A percentile compares a stretch with the other conserved stretches of the same genome.
Conservation (phyloP, 1,140 invertebrate species). For the Neodiprion fabricii region DNA sequence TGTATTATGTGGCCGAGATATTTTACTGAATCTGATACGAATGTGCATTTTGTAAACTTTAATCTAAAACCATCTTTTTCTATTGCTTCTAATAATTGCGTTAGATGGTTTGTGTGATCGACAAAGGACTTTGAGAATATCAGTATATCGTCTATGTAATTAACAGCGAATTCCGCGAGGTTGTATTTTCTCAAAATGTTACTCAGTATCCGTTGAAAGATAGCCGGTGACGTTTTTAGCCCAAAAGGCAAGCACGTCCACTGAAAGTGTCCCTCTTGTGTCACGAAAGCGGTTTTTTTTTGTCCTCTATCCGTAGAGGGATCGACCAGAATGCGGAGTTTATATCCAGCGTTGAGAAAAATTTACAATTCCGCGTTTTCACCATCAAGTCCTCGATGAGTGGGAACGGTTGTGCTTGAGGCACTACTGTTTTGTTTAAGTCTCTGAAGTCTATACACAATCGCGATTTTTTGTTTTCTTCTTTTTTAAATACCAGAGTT, state of each 20-base stretch:
- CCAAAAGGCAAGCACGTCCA: slow-evolving; percentile 45
- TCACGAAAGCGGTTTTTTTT: slow-evolving; percentile 49
- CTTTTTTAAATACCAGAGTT: slow-evolving; percentile 45
- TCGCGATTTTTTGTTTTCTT: slow-evolving; percentile 38
- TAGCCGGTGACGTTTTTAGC: slow-evolving; percentile 43
- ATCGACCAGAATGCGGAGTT: slow-evolving; percentile 53
- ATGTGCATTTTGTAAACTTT: slow-evolving; percentile 30
- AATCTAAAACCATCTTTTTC: slow-evolving; percentile 31
- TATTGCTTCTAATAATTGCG: slow-evolving; percentile 24
- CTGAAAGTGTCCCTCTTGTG: slow-evolving; percentile 46
- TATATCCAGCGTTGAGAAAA: slow-evolving; percentile 44
- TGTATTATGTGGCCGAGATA: slow-evolving; percentile 31
- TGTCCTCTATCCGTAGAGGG: slow-evolving; percentile 39
- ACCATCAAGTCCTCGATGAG: slow-evolving; percentile 26
- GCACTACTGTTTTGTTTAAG: slow-evolving; percentile 43
- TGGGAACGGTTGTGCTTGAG: slow-evolving; percentile 39
- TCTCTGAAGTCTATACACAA: slow-evolving; percentile 41
- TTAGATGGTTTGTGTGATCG: slow-evolving; percentile 25
- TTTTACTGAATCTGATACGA: slow-evolving; percentile 21
- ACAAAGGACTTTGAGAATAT: slow-evolving; percentile 30
- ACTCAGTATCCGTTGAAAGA: slow-evolving; percentile 43
- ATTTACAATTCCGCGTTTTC: slow-evolving; percentile 26
- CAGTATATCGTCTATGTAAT: slow-evolving; percentile 35
- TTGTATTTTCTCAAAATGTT: slow-evolving; percentile 27
- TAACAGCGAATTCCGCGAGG: slow-evolving; percentile 22